Percentiles rank a stretch among this genome's conserved stretches.
phyloP scores from a whole-genome alignment of 2,888 invertebrate genomes.

The Sphinx pinastri region DNA sequence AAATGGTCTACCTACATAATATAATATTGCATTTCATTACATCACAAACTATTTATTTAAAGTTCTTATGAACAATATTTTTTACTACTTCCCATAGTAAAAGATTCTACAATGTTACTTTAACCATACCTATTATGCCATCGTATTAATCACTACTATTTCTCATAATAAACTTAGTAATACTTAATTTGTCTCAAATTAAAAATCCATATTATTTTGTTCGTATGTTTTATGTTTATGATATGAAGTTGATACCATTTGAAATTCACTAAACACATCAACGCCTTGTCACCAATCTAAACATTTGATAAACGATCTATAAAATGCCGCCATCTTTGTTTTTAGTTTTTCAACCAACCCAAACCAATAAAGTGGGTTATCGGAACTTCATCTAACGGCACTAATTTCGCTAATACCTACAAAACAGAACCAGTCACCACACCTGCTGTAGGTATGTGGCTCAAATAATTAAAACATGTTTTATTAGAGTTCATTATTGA shows the following conservation, averaged over 20 bases:
- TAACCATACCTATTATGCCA: no score
- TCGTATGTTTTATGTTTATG: not conserved
- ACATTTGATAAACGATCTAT: not conserved
- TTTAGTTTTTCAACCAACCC: slow-evolving; percentile 25
- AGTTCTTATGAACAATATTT: no score
- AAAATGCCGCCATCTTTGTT: slow-evolving; percentile 9
- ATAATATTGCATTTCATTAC: no score
- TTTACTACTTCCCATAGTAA: no score
- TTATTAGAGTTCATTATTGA: slow-evolving; percentile 55
- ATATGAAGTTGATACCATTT: not conserved
- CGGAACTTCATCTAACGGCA: slow-evolving; percentile 71
- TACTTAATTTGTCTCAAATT: no score
- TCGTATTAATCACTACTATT: no score
- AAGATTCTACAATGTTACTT: no score
- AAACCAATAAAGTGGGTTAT: slow-evolving; percentile 58
- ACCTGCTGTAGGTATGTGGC: slow-evolving; percentile 67
- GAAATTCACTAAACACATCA: slow-evolving; percentile 4
- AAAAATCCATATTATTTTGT: no score
- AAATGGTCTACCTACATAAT: no score
- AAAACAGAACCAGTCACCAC: slow-evolving; percentile 70
- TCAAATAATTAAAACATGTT: slow-evolving; percentile 68
- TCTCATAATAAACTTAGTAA: no score
- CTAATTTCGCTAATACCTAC: slow-evolving; percentile 73
- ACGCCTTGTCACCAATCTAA: slow-evolving; percentile 6
- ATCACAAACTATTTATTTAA: no score